These are phyloP conservation scores for Melitaea athalia DNA, from an alignment of 2,888 invertebrate genomes.

Conservation along the genomic window DNA sequence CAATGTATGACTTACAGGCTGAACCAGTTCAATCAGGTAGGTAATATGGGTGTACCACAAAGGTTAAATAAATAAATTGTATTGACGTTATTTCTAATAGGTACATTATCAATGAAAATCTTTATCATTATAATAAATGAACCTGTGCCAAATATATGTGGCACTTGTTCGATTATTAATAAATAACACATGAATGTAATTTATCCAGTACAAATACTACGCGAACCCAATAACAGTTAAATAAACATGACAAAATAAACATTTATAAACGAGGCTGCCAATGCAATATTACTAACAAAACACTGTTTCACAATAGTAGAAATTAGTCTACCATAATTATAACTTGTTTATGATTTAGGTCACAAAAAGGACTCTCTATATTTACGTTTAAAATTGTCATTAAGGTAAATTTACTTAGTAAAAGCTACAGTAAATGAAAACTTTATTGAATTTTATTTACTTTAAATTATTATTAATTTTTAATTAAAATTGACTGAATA, in stretches of 20 bases:
- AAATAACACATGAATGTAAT: not conserved
- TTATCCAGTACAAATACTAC: not conserved
- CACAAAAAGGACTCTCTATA: too few species aligned
- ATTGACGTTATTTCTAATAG: not conserved
- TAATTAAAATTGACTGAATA: too few species aligned
- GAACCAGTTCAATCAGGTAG: too few species aligned
- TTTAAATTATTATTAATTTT: too few species aligned
- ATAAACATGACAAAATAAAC: constrained; percentile 1
- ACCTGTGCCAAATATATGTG: not conserved
- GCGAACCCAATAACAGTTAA: not conserved
- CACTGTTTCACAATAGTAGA: not conserved
- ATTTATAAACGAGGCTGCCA: not conserved
- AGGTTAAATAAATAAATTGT: too few species aligned
- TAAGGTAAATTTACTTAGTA: too few species aligned
- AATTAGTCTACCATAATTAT: not conserved
- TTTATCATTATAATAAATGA: not conserved
- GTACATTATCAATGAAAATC: not conserved
- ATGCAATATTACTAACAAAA: not conserved
- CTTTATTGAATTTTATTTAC: too few species aligned
- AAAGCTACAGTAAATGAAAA: too few species aligned
- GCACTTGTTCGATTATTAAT: not conserved
- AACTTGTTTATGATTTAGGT: too few species aligned
- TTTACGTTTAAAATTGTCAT: too few species aligned
- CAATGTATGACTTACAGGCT: too few species aligned
- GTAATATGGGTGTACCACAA: too few species aligned